These are phyloP conservation scores for Nephrotoma appendiculata DNA, from an alignment of 2,888 invertebrate species.

Conservation along the genomic window DNA sequence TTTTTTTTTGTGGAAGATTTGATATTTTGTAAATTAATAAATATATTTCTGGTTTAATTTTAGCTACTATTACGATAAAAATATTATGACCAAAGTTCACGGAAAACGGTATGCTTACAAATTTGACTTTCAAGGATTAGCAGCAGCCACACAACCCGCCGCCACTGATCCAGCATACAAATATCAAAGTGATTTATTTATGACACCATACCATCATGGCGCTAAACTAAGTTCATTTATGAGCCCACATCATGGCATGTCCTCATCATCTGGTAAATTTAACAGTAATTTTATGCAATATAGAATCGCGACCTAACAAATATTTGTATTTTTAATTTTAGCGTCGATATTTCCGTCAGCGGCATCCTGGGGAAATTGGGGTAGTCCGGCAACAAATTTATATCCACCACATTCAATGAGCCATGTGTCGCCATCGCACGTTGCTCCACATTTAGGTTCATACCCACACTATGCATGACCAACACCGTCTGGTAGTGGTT, in stretches of 20 bases:
- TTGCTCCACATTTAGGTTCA: slow-evolving; percentile 79
- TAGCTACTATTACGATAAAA: slow-evolving; percentile 99
- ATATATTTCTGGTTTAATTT: slow-evolving; percentile 16
- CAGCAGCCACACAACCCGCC: slow-evolving; percentile 82
- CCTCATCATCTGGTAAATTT: slow-evolving; percentile 61
- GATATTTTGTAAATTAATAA: no score
- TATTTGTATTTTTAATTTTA: slow-evolving; percentile 20
- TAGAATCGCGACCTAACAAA: not conserved
- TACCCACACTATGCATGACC: slow-evolving; percentile 97
- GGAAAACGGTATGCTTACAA: slow-evolving; percentile 86
- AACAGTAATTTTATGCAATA: slow-evolving; percentile 9
- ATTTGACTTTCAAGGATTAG: slow-evolving; percentile 96
- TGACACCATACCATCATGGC: slow-evolving; percentile 84
- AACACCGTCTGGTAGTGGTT: slow-evolving; percentile 33
- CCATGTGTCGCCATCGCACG: slow-evolving; percentile 61
- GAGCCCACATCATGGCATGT: slow-evolving; percentile 80
- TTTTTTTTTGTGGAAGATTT: no score
- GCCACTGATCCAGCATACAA: slow-evolving; percentile 91
- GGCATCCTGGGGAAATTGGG: slow-evolving; percentile 77
- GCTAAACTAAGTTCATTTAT: slow-evolving; percentile 89
- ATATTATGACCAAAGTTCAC: slow-evolving; percentile 99
- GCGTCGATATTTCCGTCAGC: slow-evolving; percentile 84
- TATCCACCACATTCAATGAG: slow-evolving; percentile 79
- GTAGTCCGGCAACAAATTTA: slow-evolving; percentile 79
- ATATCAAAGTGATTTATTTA: slow-evolving; percentile 92